Evolutionary conservation across 2,888 invertebrate genomes (phyloP).

Genomic region (Tetranychus truncatus): DNA sequence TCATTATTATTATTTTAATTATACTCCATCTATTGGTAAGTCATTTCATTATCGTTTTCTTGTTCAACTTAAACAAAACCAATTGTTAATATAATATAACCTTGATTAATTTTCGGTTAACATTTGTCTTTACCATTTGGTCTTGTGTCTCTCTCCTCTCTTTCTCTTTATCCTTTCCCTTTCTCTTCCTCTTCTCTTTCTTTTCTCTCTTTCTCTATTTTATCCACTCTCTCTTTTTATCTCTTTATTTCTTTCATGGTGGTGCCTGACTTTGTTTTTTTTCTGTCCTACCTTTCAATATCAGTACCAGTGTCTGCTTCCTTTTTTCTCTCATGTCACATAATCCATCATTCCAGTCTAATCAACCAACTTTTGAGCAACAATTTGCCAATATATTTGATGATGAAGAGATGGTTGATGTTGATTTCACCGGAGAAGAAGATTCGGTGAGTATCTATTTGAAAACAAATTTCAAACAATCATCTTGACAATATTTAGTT

Average conservation of each 20-base stretch:
- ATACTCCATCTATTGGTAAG: too few relatives aligned
- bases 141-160: not conserved
- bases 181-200: not conserved
- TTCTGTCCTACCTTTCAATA: not conserved
- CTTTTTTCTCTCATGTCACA: not conserved
- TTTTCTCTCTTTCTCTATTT: not conserved
- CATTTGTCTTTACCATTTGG: not conserved
- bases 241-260: not conserved
- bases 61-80: too few relatives aligned
- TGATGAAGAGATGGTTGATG: conserved; percentile 5
- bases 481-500: not conserved
- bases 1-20: too few relatives aligned
- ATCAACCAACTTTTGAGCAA: not conserved
- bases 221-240: not conserved
- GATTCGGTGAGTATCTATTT: conserved; percentile 6
- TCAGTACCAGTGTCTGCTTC: not conserved
- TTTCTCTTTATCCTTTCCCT: not conserved
- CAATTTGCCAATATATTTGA: conserved; percentile 9
- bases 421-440: not conserved
- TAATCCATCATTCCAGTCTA: not conserved
- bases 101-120: not conserved
- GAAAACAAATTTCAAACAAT: too few relatives aligned
- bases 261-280: not conserved
- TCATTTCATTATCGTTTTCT: too few relatives aligned
- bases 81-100: not conserved